Evolutionary conservation across 2,113 vertebrate genomes (phyloP).

Genomic region (Cheilinus undulatus): DNA sequence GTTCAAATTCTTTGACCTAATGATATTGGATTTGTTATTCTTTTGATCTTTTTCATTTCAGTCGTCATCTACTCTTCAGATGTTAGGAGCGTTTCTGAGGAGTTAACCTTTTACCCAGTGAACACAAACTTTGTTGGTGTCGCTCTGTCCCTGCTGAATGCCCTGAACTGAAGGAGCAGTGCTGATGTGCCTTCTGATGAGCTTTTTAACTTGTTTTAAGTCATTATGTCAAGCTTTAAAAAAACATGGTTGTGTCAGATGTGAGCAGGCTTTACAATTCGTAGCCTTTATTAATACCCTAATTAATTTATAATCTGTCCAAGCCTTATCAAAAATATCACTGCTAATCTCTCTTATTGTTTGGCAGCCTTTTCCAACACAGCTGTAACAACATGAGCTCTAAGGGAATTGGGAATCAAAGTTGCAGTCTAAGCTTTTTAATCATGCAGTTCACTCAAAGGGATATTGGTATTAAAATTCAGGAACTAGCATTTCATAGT

Average conservation of each 20-base stretch:
- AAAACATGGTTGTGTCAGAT: neutral
- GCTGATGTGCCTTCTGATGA: no score
- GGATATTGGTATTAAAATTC: neutral
- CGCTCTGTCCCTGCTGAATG: neutral
- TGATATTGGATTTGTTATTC: neutral
- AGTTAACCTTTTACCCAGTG: conserved; percentile 37
- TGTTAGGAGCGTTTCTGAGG: neutral
- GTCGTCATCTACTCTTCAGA: neutral
- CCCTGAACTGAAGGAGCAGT: neutral
- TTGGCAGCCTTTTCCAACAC: neutral
- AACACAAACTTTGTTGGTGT: neutral
- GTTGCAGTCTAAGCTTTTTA: neutral
- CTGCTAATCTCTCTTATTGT: conserved; percentile 13
- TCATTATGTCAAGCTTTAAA: neutral
- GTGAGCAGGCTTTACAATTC: no score
- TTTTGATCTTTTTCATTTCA: neutral
- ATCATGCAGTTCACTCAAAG: neutral
- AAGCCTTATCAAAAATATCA: conserved; percentile 5
- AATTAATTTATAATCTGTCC: neutral
- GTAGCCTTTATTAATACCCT: neutral
- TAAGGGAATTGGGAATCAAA: conserved; percentile 3
- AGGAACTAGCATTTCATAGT: neutral
- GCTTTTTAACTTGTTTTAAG: neutral
- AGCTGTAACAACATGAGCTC: neutral
- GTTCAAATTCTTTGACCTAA: neutral